phyloP scores from a whole-genome alignment of 2,888 invertebrate species.

The Watsonalla cultraria region DNA sequence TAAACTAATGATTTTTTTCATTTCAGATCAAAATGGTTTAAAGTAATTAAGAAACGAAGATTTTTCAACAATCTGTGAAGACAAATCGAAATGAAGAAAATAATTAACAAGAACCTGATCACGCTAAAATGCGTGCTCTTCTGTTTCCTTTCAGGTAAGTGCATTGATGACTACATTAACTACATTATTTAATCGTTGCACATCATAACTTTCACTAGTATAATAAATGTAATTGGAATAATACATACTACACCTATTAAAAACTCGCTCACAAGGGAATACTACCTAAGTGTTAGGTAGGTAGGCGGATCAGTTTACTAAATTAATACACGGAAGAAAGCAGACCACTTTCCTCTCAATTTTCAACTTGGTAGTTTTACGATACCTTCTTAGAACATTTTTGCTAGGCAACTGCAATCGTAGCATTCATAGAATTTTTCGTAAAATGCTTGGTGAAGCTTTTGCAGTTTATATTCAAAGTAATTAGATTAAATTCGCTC shows the following conservation, averaged over 20 bases:
- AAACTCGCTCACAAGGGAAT: not conserved
- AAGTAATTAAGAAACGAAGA: conserved; percentile 5
- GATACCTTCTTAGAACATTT: no score
- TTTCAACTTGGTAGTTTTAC: not conserved
- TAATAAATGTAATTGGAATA: no score
- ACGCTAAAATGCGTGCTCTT: conserved; percentile 89
- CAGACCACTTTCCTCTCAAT: not conserved
- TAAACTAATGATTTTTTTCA: conserved; percentile 9
- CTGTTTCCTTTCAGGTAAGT: conserved; percentile 87
- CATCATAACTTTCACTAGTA: no score
- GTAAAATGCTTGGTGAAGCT: no score
- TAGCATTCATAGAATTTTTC: no score
- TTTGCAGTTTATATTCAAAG: no score
- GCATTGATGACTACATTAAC: not conserved
- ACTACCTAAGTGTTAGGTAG: not conserved
- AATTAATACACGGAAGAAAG: not conserved
- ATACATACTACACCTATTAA: no score
- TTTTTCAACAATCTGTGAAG: not conserved
- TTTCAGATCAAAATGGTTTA: conserved; percentile 50
- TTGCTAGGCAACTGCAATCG: no score
- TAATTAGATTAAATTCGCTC: no score
- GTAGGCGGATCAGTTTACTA: not conserved
- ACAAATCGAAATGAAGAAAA: conserved; percentile 49
- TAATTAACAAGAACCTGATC: conserved; percentile 84
- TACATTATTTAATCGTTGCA: not conserved